Percentiles rank a stretch among this genome's conserved stretches.
These are phyloP conservation scores for Amia ocellicauda DNA, from an alignment of 2,113 vertebrate species.

Conservation along the genomic window DNA sequence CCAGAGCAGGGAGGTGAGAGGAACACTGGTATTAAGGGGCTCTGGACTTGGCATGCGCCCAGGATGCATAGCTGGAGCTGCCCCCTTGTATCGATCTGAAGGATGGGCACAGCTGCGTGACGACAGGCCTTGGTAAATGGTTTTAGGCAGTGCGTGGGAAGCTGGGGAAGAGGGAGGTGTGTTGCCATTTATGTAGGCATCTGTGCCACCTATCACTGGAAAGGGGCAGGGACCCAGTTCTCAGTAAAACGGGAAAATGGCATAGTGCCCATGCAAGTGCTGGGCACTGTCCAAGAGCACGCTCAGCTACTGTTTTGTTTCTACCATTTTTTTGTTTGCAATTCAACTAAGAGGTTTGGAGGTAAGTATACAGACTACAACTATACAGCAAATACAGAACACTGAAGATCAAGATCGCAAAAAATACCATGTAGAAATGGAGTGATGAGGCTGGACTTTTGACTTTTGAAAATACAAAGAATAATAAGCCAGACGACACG, in stretches of 20 bases:
- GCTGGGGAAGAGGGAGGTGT: not conserved
- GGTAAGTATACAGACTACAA: too few species aligned
- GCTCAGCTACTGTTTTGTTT: too few species aligned
- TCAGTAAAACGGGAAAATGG: slow-evolving; percentile 4
- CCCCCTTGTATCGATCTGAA: slow-evolving; percentile 17
- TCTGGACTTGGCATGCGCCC: slow-evolving; percentile 14
- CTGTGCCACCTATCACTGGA: slow-evolving; percentile 35
- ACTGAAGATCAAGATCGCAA: too few species aligned
- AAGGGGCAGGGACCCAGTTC: not conserved
- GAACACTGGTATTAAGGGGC: slow-evolving; percentile 7
- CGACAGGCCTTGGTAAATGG: slow-evolving; percentile 32
- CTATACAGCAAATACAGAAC: too few species aligned
- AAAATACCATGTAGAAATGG: too few species aligned
- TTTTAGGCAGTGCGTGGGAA: not conserved
- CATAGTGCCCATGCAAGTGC: not conserved
- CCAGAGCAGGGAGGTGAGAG: slow-evolving; percentile 42
- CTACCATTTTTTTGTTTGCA: too few species aligned
- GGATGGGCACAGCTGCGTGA: slow-evolving; percentile 35
- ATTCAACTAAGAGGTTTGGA: too few species aligned
- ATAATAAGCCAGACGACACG: too few species aligned
- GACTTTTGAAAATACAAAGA: too few species aligned
- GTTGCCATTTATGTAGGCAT: slow-evolving; percentile 34
- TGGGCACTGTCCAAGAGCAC: not conserved
- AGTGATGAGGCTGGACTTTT: too few species aligned
- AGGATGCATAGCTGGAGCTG: slow-evolving; percentile 18